These are phyloP conservation scores for Hartigia nigra DNA, from an alignment of 2,888 invertebrate genomes.

Conservation along the genomic window DNA sequence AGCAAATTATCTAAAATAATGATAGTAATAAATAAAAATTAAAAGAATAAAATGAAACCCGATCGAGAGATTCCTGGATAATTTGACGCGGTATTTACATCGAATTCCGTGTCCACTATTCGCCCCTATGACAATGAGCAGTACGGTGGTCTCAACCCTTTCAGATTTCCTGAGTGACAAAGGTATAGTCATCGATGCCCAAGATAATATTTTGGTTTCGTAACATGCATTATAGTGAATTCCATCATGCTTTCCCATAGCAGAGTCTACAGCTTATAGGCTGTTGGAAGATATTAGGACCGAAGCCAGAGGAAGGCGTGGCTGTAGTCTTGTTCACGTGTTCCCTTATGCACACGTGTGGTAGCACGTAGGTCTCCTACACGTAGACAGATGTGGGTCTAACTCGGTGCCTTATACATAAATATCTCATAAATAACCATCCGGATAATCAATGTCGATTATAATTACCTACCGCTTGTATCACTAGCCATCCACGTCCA, in stretches of 20 bases:
- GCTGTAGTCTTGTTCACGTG: conserved; percentile 11
- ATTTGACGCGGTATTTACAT: not conserved
- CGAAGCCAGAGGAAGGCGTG: conserved; percentile 31
- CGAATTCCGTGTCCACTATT: not conserved
- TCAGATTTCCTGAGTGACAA: not conserved
- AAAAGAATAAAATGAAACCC: not conserved
- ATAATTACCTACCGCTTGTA: conserved; percentile 42
- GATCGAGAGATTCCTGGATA: not conserved
- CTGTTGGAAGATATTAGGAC: conserved; percentile 28
- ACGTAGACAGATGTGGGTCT: conserved; percentile 23
- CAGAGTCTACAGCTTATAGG: not conserved
- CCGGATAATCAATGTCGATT: conserved; percentile 47
- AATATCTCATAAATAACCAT: conserved; percentile 58
- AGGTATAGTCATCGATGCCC: not conserved
- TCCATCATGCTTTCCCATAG: conserved; percentile 4
- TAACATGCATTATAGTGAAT: conserved; percentile 2
- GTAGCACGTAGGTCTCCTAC: conserved; percentile 7
- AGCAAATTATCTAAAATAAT: no score
- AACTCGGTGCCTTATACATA: conserved; percentile 49
- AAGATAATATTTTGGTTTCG: conserved; percentile 5
- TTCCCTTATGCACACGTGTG: not conserved
- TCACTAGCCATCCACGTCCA: conserved; percentile 15
- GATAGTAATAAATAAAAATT: not conserved
- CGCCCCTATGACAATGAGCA: not conserved
- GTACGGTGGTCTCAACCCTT: not conserved